phyloP scores from a whole-genome alignment of 2,888 invertebrate genomes.

The Taphrorychus bicolor region DNA sequence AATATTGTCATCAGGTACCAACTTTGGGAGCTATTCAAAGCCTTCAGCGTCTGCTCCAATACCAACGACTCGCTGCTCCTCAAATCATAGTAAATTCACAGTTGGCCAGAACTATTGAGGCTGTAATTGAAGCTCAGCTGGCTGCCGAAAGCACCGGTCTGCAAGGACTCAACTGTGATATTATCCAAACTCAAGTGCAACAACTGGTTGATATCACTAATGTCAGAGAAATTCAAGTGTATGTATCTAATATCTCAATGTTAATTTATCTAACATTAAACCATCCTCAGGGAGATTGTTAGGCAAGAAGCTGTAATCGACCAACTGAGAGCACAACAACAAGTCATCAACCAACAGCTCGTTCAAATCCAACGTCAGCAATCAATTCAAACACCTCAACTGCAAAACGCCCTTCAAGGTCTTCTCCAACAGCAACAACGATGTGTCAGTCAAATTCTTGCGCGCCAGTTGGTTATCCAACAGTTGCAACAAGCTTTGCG shows the following conservation, averaged over 20 bases:
- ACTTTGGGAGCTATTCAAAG: constrained; percentile 4
- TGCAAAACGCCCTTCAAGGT: constrained; percentile 14
- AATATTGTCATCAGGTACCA: neutral
- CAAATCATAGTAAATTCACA: neutral
- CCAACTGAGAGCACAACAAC: constrained; percentile 21
- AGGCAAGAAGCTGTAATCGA: constrained; percentile 17
- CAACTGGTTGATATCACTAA: constrained; percentile 20
- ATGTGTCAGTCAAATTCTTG: constrained; percentile 11
- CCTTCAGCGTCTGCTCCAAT: constrained; percentile 1
- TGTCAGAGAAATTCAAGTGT: constrained; percentile 25
- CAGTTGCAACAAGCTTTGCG: constrained; percentile 16
- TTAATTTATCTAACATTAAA: too few species aligned
- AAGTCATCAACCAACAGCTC: constrained; percentile 20
- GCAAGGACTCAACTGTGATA: neutral
- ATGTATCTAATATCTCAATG: constrained; percentile 6
- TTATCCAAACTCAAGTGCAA: constrained; percentile 15
- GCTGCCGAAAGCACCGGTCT: constrained; percentile 9
- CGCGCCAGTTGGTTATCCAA: constrained; percentile 23
- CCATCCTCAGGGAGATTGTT: constrained; percentile 28
- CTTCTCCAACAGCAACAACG: constrained; percentile 14
- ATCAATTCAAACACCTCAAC: neutral
- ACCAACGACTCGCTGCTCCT: neutral
- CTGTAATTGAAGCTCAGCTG: constrained; percentile 23
- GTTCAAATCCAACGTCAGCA: constrained; percentile 9
- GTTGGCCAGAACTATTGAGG: constrained; percentile 15